phyloP scores from a whole-genome alignment of 2,888 invertebrate genomes.

The Strigamia transsilvanica region DNA sequence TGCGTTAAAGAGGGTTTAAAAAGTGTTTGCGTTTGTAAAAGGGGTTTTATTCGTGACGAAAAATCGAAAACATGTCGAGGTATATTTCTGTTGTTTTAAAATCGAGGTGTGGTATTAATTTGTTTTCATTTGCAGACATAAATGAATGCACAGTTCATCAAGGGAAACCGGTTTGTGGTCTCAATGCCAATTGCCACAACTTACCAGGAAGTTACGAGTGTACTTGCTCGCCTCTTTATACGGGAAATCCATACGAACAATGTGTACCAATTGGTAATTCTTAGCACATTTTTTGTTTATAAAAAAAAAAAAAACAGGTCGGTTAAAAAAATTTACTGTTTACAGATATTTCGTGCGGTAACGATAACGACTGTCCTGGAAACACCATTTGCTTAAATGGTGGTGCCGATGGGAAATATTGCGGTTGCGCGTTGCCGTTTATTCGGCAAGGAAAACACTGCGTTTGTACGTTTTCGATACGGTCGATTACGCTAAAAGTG shows the following conservation, averaged over 20 bases:
- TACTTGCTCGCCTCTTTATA: constrained; percentile 85
- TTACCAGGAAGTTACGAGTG: constrained; percentile 93
- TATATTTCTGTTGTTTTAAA: constrained; percentile 17
- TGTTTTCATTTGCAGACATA: constrained; percentile 69
- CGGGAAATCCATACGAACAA: constrained; percentile 86
- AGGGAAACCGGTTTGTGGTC: constrained; percentile 79
- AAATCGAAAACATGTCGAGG: constrained; percentile 58
- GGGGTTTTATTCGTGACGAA: constrained; percentile 77
- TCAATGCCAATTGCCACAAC: constrained; percentile 90
- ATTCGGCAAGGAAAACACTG: constrained; percentile 60
- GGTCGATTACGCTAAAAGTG: neutral
- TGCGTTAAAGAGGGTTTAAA: constrained; percentile 81
- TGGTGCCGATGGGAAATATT: constrained; percentile 56
- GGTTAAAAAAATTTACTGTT: constrained; percentile 12
- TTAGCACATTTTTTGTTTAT: neutral
- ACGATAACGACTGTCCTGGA: constrained; percentile 59
- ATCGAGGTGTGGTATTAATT: neutral
- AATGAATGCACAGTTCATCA: constrained; percentile 82
- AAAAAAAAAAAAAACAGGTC: neutral
- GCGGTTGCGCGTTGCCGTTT: constrained; percentile 59
- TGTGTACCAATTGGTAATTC: constrained; percentile 70
- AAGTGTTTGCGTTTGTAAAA: constrained; percentile 87
- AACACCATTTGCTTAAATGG: constrained; percentile 59
- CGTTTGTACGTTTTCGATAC: constrained; percentile 57
- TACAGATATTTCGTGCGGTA: constrained; percentile 57